Evolutionary conservation across 1,140 invertebrate species (phyloP).

Genomic region (Aphaenogaster rudis): DNA sequence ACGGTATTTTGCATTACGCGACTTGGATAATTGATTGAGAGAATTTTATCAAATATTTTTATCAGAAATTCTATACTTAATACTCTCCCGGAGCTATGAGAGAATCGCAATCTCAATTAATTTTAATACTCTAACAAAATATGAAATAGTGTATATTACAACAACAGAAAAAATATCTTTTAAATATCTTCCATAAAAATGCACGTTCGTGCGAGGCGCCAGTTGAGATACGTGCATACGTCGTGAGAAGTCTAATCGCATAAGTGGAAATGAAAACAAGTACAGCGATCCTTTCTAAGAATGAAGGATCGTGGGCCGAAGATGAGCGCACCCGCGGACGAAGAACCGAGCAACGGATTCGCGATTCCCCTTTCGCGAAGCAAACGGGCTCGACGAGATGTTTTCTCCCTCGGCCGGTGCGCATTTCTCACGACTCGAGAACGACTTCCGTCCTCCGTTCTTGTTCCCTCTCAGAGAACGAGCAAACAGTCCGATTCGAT

Average conservation of each 20-base stretch:
- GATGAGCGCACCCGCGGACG: constrained; percentile 52
- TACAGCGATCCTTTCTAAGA: constrained; percentile 81
- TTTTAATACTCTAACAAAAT: neutral
- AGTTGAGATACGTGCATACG: constrained; percentile 58
- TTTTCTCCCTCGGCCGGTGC: constrained; percentile 18
- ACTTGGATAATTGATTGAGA: neutral
- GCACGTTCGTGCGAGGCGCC: constrained; percentile 35
- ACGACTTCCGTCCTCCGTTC: constrained; percentile 67
- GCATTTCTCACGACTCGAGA: constrained; percentile 76
- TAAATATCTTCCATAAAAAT: neutral
- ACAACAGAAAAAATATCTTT: neutral
- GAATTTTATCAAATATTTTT: neutral
- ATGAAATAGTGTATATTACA: neutral
- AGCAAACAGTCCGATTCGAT: constrained; percentile 52
- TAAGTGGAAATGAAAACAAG: constrained; percentile 86
- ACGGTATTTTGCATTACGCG: neutral
- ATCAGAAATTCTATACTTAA: neutral
- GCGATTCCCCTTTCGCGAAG: constrained; percentile 13
- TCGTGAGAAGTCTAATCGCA: constrained; percentile 82
- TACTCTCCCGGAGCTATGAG: neutral
- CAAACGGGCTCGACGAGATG: constrained; percentile 24
- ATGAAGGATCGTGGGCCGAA: constrained; percentile 67
- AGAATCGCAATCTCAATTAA: neutral
- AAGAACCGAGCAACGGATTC: constrained; percentile 62
- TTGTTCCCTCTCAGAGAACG: constrained; percentile 28